Evolutionary conservation across 2,113 vertebrate genomes (phyloP).

Genomic region (Barnardius zonarius): DNA sequence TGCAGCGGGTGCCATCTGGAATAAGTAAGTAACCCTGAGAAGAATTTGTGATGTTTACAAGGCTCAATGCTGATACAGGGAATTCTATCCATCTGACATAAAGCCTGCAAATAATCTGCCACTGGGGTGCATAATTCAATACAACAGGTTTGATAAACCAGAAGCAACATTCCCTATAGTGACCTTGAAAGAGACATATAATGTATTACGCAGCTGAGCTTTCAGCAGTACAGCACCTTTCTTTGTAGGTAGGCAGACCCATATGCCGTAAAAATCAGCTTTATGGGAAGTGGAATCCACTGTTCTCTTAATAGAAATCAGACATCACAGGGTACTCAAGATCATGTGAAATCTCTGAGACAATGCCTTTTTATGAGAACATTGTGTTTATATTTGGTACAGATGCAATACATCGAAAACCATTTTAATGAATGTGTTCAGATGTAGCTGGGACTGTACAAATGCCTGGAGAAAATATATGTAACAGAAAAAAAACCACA

Average conservation of each 20-base stretch:
- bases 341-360: not conserved
- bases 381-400: not conserved
- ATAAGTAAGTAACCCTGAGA: conserved; percentile 39
- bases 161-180: not conserved
- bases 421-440: not conserved
- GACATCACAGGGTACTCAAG: not conserved
- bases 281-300: not conserved
- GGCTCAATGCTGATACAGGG: not conserved
- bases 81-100: conserved; percentile 44
- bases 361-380: not conserved
- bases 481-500: not conserved
- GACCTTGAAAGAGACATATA: not conserved
- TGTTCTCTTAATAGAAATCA: not conserved
- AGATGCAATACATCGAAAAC: not conserved
- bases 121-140: conserved; percentile 7
- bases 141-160: not conserved
- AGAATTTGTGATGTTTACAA: conserved; percentile 50
- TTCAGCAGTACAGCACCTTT: not conserved
- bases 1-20: not conserved
- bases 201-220: not conserved
- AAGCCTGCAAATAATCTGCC: conserved; percentile 38
- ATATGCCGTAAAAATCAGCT: not conserved
- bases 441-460: conserved; percentile 3
- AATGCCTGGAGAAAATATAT: not conserved
- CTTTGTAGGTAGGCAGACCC: not conserved